Evolutionary conservation across 2,797 vertebrate genomes (phyloP).

Genomic region (Borostomias antarcticus): DNA sequence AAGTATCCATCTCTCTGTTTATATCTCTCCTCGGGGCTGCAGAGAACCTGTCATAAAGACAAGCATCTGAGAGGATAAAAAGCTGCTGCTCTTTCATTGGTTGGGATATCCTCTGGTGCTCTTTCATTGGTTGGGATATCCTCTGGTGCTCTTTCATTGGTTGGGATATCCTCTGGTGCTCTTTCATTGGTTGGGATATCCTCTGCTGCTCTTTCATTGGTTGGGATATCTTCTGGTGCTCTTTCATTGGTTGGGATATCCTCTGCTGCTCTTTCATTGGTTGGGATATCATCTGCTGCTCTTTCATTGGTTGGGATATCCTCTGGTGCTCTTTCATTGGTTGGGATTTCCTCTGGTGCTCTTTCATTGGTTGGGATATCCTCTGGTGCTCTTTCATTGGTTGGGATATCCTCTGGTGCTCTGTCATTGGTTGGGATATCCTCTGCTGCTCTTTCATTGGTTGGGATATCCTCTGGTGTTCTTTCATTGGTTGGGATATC

Average conservation of each 20-base stretch:
- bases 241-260: not conserved
- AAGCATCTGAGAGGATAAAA: constrained; percentile 2
- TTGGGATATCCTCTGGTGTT: not conserved
- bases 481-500: too few species aligned
- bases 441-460: not conserved
- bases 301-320: not conserved
- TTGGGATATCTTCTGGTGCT: too few species aligned
- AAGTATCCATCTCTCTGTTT: not conserved
- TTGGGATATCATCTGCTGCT: constrained; percentile 1
- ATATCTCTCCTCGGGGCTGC: not conserved
- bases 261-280: too few species aligned
- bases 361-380: too few species aligned
- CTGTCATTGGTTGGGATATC: too few species aligned
- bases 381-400: not conserved
- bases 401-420: not conserved
- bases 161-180: too few species aligned
- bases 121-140: not conserved
- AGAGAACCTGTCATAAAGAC: not conserved
- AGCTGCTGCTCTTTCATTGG: not conserved
- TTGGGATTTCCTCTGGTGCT: not conserved
- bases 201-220: too few species aligned
- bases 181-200: not conserved
- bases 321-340: not conserved
- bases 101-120: not conserved
- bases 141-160: too few species aligned